Percentiles rank a stretch among this genome's conserved stretches.
Conservation (phyloP, 2,797 vertebrate genomes). For the Helarctos malayanus region DNA sequence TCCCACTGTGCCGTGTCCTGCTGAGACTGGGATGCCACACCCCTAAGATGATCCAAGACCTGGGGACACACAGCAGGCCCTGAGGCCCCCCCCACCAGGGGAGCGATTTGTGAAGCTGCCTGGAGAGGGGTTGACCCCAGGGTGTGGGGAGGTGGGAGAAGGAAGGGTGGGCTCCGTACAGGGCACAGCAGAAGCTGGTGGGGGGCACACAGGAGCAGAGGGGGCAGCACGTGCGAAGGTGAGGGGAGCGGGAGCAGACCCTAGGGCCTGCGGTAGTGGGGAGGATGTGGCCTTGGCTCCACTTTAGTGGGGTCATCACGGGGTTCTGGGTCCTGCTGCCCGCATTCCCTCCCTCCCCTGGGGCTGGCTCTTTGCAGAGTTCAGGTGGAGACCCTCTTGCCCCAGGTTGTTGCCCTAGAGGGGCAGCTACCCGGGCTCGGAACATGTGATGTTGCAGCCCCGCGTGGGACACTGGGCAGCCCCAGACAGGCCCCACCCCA, state of each 20-base stretch:
- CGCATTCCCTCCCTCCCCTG: neutral
- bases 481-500: neutral
- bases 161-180: rapidly evolving
- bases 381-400: neutral
- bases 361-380: neutral
- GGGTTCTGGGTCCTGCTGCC: neutral
- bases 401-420: neutral
- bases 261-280: neutral
- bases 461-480: neutral
- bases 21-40: neutral
- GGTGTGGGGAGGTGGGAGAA: neutral
- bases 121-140: neutral
- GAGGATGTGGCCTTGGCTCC: neutral
- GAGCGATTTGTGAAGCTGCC: neutral
- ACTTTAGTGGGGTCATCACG: neutral
- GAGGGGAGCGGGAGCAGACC: too few relatives aligned
- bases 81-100: neutral
- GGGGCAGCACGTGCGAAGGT: neutral
- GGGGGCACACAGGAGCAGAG: neutral
- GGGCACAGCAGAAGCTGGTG: neutral
- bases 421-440: neutral
- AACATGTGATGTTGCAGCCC: neutral
- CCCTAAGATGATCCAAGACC: neutral
- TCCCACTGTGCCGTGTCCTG: rapidly evolving
- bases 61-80: neutral